Conservation (phyloP, 2,888 invertebrate genomes). For the Sarcophaga rosellei region DNA sequence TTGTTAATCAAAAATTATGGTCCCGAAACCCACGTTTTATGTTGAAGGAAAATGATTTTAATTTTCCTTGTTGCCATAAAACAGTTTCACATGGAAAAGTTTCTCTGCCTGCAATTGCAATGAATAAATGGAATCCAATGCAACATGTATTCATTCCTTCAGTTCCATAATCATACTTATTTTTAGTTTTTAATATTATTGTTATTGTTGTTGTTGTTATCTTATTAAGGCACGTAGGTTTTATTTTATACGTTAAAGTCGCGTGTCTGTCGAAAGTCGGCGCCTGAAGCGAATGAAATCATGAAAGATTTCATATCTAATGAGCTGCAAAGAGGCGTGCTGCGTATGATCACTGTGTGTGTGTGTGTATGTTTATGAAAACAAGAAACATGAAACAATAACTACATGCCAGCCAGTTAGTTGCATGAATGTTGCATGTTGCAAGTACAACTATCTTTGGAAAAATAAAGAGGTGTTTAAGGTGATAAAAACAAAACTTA, state of each 20-base stretch:
- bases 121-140: slow-evolving; percentile 14
- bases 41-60: slow-evolving; percentile 35
- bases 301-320: slow-evolving; percentile 59
- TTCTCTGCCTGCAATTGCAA: slow-evolving; percentile 29
- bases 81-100: slow-evolving; percentile 7
- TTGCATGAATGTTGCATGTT: slow-evolving; percentile 24
- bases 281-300: slow-evolving; percentile 51
- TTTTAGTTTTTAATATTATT: background rate
- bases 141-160: background rate
- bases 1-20: slow-evolving; percentile 56
- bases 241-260: slow-evolving; percentile 40
- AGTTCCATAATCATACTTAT: background rate
- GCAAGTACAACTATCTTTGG: slow-evolving; percentile 26
- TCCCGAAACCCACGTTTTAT: slow-evolving; percentile 56
- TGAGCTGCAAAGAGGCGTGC: slow-evolving; percentile 62
- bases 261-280: slow-evolving; percentile 68
- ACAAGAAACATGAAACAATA: slow-evolving; percentile 6
- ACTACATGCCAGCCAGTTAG: background rate
- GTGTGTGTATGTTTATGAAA: background rate
- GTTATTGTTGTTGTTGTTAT: background rate
- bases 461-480: slow-evolving; percentile 22
- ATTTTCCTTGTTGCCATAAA: slow-evolving; percentile 17
- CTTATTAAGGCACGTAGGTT: slow-evolving; percentile 58
- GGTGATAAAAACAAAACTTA: slow-evolving; percentile 27
- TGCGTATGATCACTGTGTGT: slow-evolving; percentile 26